Evolutionary conservation across 2,113 vertebrate genomes (phyloP), one percentile per base, ranked within the genome.

Genomic region (Petroica traversi): DNA sequence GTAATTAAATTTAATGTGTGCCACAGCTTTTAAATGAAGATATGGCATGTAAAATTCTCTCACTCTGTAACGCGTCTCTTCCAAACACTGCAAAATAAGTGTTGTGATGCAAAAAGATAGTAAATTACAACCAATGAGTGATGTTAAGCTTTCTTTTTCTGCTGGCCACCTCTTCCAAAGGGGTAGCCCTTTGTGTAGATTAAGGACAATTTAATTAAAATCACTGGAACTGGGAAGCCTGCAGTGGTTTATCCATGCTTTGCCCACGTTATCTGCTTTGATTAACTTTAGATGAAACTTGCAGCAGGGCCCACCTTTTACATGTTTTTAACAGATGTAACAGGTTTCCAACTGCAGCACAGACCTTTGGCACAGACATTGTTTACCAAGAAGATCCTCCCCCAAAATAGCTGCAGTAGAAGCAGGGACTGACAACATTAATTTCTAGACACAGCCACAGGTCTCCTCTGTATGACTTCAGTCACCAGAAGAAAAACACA

Each of bases 1-100:
- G 89, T 95, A 97, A 96, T 96, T 96, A 96, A 95, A 97, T 97
- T 94, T 96, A 94, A 95, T 92, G 88, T 11, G 11, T 96, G 82
- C 95, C 92, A 90, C 85, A 95, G 94, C 82, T 96, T 93, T 92
- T 94, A 95, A 94, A 97, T 92, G 82, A 94, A 96, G 94, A 96
- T 94, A 90, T 72, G 92, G 88, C 79, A 94, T 66, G 68, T 92
- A 93, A 93, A 94, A 96, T 75, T 90, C 73, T 89, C 83, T 83
- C 71, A 28, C 57, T 77, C 55, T 29, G 8, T 51, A 88, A 90
- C 0, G 3, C 12, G 45, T 59, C 68, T 80, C 85, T 93, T 81
- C 52, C 0, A 0, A 92, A 64, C 66, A n/a, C 69, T 52, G 45
- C 48, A 91, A 94, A 96, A 68, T 71, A 84, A 85, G 45, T 67